Conservation (phyloP, 2,888 invertebrate species). For the Plebejus melissa region DNA sequence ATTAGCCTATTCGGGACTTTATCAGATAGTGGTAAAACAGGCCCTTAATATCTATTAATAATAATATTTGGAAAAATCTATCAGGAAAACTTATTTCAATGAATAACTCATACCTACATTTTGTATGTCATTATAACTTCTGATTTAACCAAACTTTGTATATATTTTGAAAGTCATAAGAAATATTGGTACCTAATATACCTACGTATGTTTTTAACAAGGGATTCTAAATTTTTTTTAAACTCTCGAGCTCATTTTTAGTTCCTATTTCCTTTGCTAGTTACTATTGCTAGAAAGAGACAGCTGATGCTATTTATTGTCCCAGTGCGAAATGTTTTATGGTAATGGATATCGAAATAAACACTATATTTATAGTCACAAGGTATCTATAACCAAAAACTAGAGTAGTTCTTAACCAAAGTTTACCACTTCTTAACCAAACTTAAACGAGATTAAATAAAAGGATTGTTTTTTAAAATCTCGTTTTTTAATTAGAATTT, state of each 20-base stretch:
- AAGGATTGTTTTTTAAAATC: not conserved
- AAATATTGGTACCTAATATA: not conserved
- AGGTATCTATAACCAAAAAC: not conserved
- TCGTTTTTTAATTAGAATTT: too few species aligned
- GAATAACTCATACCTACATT: too few species aligned
- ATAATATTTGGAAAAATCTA: too few species aligned
- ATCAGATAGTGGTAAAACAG: too few species aligned
- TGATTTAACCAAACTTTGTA: not conserved
- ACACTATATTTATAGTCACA: not conserved
- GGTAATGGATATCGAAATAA: not conserved
- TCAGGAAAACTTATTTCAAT: too few species aligned
- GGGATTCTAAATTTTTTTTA: not conserved
- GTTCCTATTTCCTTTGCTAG: not conserved
- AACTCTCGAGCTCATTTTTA: not conserved
- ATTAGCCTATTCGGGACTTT: too few species aligned
- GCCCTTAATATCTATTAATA: too few species aligned
- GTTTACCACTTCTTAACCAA: not conserved
- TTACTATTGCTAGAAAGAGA: not conserved
- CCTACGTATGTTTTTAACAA: not conserved
- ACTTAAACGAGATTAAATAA: not conserved
- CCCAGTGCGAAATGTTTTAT: not conserved
- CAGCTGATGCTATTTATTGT: constrained; percentile 9
- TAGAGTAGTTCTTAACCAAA: not conserved
- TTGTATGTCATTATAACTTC: too few species aligned
- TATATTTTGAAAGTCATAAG: not conserved